Evolutionary conservation across 2,888 invertebrate genomes (phyloP), one percentile per base, ranked within the genome.

Genomic region (Athrips mouffetella): DNA sequence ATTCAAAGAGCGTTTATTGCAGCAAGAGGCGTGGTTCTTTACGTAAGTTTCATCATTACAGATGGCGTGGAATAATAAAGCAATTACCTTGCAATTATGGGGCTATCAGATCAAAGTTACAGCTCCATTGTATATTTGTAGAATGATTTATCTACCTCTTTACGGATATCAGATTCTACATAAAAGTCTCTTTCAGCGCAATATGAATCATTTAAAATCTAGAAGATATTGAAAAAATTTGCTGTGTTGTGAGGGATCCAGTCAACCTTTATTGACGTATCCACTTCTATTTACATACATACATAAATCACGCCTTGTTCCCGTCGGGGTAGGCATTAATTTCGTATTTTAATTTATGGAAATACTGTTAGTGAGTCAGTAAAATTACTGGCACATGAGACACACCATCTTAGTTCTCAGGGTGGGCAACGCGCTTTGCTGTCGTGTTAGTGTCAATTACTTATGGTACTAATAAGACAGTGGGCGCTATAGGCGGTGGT

Each of bases 1-100:
- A 33, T 30, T 3, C 8, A 7, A 7, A 3, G 2, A 11, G 6
- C 11, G 20, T 4, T 10, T 20, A 37, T 37, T n/a, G 8, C 37
- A 21, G 20, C n/a, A 37, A 8, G 37, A 11, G 7, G 21, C 18
- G 11, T 37, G 18, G 4, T n/a, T 18, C 10, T 35, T 35, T 35
- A 35, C 35, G 37, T 37, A 21, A 37, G 37, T 37, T 37, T 37
- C 37, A n/a, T 37, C 37, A 37, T 3, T 8, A 8, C 37, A 37
- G 21, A 10, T 37, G 2, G 37, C 37, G 37, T 37, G 37, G n/a
- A n/a, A n/a, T 18, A 37, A 10, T 21, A 10, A 11, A 2, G 21
- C 11, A 37, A 21, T 37, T 37, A 37, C 37, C 11, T 13, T 21
- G 21, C 11, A 11, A 37, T 37, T 37, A 18, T 37, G 20, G 20